A percentile compares a stretch with the other conserved stretches of the same genome.
Evolutionary conservation across 2,113 vertebrate genomes (phyloP).

Genomic region (Platysteira castanea): DNA sequence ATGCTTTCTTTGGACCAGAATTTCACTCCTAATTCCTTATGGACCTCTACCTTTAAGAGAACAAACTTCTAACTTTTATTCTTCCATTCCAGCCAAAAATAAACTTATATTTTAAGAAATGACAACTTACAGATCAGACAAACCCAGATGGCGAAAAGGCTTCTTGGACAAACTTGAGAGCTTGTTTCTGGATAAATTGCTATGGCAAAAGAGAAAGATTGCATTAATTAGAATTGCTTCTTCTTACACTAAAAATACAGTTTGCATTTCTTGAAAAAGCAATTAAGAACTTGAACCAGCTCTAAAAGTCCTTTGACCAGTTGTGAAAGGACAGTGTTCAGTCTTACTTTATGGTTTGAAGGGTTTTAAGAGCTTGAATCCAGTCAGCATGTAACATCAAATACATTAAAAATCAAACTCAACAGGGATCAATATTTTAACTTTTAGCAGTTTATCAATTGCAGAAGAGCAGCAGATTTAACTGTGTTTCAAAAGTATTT

Average conservation of each 20-base stretch:
- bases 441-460: background rate
- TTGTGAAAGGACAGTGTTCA: background rate
- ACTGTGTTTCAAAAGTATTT: conserved; percentile 16
- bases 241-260: background rate
- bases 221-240: conserved; percentile 23
- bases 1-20: background rate
- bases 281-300: background rate
- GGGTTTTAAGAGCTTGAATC: background rate
- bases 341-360: background rate
- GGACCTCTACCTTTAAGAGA: background rate
- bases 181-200: conserved; percentile 96
- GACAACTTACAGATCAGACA: conserved; percentile 91
- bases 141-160: conserved; percentile 89
- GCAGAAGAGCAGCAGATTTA: background rate
- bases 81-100: background rate
- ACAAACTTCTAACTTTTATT: background rate
- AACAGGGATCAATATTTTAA: background rate
- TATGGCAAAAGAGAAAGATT: conserved; percentile 70
- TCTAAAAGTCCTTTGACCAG: background rate
- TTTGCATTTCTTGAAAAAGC: background rate
- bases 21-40: background rate
- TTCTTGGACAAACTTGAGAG: conserved; percentile 91
- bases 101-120: conserved; percentile 14
- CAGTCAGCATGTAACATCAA: background rate
- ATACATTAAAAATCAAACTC: background rate